phyloP scores from a whole-genome alignment of 1,140 invertebrate genomes.

The Venturia canescens region DNA sequence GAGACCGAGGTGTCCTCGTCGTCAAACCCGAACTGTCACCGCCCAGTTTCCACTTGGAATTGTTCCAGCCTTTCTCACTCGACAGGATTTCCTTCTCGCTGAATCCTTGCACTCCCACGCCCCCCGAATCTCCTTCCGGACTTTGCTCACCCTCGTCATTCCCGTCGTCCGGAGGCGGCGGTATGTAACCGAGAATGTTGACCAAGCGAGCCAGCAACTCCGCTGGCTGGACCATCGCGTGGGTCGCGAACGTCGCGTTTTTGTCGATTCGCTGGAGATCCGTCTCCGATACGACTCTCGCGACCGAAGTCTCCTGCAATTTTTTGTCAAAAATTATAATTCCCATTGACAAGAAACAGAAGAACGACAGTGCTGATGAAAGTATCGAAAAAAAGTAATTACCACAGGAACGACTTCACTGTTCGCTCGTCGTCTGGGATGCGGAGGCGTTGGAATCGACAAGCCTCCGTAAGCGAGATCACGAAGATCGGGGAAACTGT shows the following conservation, averaged over 20 bases:
- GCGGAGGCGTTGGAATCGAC: constrained; percentile 58
- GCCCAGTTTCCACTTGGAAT: constrained; percentile 78
- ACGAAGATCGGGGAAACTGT: constrained; percentile 73
- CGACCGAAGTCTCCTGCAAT: constrained; percentile 74
- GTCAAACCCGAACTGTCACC: constrained; percentile 70
- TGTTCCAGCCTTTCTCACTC: constrained; percentile 78
- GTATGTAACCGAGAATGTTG: constrained; percentile 83
- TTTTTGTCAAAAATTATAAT: not conserved
- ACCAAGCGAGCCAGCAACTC: constrained; percentile 86
- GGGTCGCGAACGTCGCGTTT: constrained; percentile 83
- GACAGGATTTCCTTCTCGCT: constrained; percentile 83
- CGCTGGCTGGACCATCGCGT: constrained; percentile 82
- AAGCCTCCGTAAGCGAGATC: constrained; percentile 66
- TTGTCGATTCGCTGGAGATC: constrained; percentile 87
- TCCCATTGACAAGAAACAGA: too few species aligned
- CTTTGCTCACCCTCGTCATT: constrained; percentile 53
- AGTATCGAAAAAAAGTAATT: constrained; percentile 32
- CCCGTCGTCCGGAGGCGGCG: constrained; percentile 75
- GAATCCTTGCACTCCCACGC: constrained; percentile 78
- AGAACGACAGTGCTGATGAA: too few species aligned
- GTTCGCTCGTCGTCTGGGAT: constrained; percentile 72
- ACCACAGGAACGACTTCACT: constrained; percentile 74
- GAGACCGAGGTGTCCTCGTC: constrained; percentile 71
- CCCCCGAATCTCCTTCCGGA: constrained; percentile 50
- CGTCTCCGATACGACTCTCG: constrained; percentile 84